phyloP scores from a whole-genome alignment of 1,140 invertebrate genomes.

The Dufourea novaeangliae region DNA sequence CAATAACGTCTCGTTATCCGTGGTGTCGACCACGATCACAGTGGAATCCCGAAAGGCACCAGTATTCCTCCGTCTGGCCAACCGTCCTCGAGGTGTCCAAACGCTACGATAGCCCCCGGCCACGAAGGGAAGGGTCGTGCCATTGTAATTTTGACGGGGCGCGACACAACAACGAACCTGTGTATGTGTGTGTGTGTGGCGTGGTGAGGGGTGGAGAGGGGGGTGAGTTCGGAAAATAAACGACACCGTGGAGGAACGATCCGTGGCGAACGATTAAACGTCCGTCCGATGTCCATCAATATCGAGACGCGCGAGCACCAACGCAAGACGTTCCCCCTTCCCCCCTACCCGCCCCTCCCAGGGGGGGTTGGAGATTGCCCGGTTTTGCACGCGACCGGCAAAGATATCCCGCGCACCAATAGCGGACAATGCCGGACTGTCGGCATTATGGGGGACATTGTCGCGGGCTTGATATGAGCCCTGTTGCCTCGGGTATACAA shows the following conservation, averaged over 20 bases:
- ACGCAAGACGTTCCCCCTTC: constrained; percentile 11
- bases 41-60: background rate
- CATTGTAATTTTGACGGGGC: constrained; percentile 30
- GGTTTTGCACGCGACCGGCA: constrained; percentile 62
- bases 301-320: too few species aligned
- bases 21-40: too few species aligned
- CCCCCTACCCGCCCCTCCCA: too few species aligned
- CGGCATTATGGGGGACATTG: constrained; percentile 70
- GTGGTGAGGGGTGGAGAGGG: too few species aligned
- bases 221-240: constrained; percentile 41
- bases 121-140: constrained; percentile 8
- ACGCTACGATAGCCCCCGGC: background rate
- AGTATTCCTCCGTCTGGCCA: background rate
- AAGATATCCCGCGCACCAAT: constrained; percentile 62
- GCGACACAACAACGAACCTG: constrained; percentile 18
- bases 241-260: constrained; percentile 17
- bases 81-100: background rate
- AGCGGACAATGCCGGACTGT: constrained; percentile 69
- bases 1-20: constrained; percentile 48
- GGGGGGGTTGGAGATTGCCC: constrained; percentile 45
- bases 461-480: constrained; percentile 67
- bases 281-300: constrained; percentile 52
- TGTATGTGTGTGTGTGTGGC: too few species aligned
- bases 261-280: constrained; percentile 53
- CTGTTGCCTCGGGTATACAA: constrained; percentile 71